phyloP scores from a whole-genome alignment of 2,888 invertebrate species.

The Chalcosyrphus nemorum region DNA sequence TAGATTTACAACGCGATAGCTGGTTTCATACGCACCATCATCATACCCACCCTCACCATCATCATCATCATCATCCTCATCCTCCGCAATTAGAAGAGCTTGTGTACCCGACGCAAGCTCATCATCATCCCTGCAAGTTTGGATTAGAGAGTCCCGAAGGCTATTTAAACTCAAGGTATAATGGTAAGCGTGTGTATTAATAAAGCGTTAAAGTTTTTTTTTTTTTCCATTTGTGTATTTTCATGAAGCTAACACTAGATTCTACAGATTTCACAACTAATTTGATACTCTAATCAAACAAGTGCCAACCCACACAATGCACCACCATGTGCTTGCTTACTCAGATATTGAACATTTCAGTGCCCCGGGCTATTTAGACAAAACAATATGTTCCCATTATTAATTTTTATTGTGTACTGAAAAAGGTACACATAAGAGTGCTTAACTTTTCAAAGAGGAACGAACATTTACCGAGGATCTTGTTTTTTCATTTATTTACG shows the following conservation, averaged over 20 bases:
- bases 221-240: slow-evolving; percentile 8
- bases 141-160: slow-evolving; percentile 80
- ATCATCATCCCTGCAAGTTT: slow-evolving; percentile 77
- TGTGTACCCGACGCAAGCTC: slow-evolving; percentile 78
- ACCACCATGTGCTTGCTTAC: background rate
- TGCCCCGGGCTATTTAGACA: slow-evolving; percentile 38
- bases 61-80: slow-evolving; percentile 77
- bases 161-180: slow-evolving; percentile 81
- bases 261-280: slow-evolving; percentile 13
- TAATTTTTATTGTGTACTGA: slow-evolving; percentile 17
- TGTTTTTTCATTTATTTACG: too few relatives aligned
- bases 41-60: slow-evolving; percentile 74
- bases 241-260: slow-evolving; percentile 1
- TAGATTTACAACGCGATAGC: slow-evolving; percentile 77
- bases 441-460: background rate
- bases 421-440: background rate
- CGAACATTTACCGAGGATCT: background rate
- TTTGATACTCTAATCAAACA: slow-evolving; percentile 58
- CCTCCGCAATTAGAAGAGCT: slow-evolving; percentile 79
- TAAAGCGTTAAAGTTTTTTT: slow-evolving; percentile 64
- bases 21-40: slow-evolving; percentile 76
- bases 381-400: slow-evolving; percentile 40
- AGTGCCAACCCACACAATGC: slow-evolving; percentile 1
- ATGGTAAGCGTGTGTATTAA: slow-evolving; percentile 79
- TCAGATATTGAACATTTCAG: slow-evolving; percentile 28